These are phyloP conservation scores for Rhodeus uyekii DNA, from an alignment of 2,797 vertebrate species.

Conservation along the genomic window DNA sequence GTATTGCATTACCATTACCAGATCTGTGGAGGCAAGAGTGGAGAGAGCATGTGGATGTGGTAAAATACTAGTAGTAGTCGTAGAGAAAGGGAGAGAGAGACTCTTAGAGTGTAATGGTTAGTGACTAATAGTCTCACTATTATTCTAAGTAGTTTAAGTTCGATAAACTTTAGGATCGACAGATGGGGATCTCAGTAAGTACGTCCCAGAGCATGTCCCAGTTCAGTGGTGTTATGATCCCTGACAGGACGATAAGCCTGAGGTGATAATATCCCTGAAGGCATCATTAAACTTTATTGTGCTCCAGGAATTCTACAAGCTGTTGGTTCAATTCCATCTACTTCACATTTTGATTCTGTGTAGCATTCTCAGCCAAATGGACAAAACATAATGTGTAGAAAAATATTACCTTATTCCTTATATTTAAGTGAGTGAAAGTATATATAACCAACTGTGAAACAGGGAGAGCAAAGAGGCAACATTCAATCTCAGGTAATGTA, in stretches of 20 bases:
- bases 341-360: not conserved
- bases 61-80: too few relatives aligned
- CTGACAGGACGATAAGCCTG: constrained; percentile 1
- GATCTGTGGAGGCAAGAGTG: not conserved
- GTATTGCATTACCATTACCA: not conserved
- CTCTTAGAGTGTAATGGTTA: too few relatives aligned
- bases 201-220: not conserved
- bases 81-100: too few relatives aligned
- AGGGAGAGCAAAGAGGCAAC: not conserved
- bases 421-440: not conserved
- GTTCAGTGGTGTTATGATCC: constrained; percentile 35
- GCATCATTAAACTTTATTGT: constrained; percentile 35
- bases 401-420: not conserved
- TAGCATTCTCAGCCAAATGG: not conserved
- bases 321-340: not conserved
- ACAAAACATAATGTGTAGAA: not conserved
- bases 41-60: too few relatives aligned
- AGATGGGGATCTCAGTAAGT: constrained; percentile 24
- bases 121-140: constrained; percentile 27
- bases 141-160: constrained; percentile 24
- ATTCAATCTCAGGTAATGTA: constrained; percentile 28
- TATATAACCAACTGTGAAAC: constrained; percentile 4
- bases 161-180: constrained; percentile 2
- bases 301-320: not conserved
- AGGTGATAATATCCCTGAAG: constrained; percentile 36